phyloP scores from a whole-genome alignment of 2,888 invertebrate genomes.

The Pachymerium ferrugineum region DNA sequence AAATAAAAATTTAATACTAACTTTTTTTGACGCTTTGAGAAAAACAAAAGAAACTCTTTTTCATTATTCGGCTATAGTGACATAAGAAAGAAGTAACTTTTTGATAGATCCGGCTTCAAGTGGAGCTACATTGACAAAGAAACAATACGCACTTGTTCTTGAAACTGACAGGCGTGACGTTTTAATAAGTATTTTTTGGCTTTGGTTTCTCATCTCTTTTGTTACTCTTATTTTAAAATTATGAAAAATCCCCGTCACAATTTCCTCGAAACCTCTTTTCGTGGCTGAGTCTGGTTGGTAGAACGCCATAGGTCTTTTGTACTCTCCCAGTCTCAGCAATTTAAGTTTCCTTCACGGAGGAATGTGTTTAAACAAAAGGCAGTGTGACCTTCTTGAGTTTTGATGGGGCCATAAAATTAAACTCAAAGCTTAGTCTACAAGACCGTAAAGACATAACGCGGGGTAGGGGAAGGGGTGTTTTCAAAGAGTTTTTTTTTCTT shows the following conservation, averaged over 20 bases:
- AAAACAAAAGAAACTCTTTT: not conserved
- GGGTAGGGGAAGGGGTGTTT: not conserved
- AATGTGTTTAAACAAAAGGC: conserved; percentile 10
- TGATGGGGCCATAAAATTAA: conserved; percentile 16
- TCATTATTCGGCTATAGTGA: not conserved
- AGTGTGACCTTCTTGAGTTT: conserved; percentile 1
- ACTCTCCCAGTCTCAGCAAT: not conserved
- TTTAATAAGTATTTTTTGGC: conserved; percentile 20
- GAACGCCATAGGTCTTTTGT: conserved; percentile 1
- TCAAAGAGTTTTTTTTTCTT: not conserved
- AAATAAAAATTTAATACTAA: not conserved
- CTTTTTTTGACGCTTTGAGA: not conserved
- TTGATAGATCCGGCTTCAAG: conserved; percentile 17
- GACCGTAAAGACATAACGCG: not conserved
- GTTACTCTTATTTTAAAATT: conserved; percentile 23
- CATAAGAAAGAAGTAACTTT: not conserved
- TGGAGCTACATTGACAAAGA: not conserved
- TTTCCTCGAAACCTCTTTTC: not conserved
- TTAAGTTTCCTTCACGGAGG: conserved; percentile 8
- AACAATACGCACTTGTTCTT: conserved; percentile 4
- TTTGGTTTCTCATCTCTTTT: conserved; percentile 5
- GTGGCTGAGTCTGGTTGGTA: not conserved
- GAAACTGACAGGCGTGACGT: conserved; percentile 12
- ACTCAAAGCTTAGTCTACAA: not conserved
- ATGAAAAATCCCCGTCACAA: conserved; percentile 21